Conservation (phyloP, 2,113 vertebrate species). For the Ctenomys sociabilis region DNA sequence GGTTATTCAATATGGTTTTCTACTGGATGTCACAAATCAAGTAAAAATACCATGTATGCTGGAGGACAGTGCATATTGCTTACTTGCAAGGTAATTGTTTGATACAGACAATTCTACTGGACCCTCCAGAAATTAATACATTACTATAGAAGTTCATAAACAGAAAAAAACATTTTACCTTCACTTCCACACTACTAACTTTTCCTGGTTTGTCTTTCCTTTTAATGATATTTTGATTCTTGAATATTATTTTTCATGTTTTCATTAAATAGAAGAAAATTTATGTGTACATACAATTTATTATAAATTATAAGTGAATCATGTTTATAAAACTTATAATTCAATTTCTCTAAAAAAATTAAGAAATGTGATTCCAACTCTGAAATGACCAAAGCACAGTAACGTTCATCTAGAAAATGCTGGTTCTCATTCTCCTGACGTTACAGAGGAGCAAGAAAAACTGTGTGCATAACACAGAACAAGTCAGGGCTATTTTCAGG, state of each 20-base stretch:
- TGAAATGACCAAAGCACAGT: neutral
- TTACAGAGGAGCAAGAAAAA: neutral
- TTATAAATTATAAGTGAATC: neutral
- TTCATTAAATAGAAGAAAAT: constrained; percentile 21
- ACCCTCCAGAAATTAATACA: neutral
- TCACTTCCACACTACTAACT: neutral
- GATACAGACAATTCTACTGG: constrained; percentile 52
- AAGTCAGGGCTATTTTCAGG: neutral
- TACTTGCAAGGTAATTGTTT: constrained; percentile 88
- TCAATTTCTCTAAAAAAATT: neutral
- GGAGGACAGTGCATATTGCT: constrained; percentile 89
- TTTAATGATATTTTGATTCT: neutral
- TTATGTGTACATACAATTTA: neutral
- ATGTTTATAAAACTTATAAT: neutral
- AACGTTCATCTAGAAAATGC: neutral
- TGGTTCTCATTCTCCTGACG: neutral
- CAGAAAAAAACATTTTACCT: constrained; percentile 7
- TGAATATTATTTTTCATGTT: neutral
- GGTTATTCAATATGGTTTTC: constrained; percentile 93
- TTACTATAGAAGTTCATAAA: neutral
- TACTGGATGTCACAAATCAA: constrained; percentile 89
- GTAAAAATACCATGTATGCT: constrained; percentile 90
- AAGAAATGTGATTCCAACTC: neutral
- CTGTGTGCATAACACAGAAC: neutral
- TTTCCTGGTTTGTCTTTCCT: neutral